phyloP scores from a whole-genome alignment of 2,113 vertebrate genomes.

The Thryonomys swinderianus region DNA sequence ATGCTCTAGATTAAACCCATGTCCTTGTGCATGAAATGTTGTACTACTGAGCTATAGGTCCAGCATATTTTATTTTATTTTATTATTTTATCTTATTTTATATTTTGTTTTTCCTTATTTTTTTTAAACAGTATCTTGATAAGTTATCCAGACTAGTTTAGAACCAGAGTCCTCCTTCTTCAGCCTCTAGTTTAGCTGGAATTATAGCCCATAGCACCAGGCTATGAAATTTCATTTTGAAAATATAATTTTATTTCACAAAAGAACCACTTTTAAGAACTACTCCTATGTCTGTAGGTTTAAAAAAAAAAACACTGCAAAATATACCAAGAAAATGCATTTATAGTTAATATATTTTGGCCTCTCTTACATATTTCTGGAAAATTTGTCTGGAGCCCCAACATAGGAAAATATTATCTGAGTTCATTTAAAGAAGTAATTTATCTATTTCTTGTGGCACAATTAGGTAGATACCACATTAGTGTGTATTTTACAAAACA shows the following conservation, averaged over 20 bases:
- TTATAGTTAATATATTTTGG: not conserved
- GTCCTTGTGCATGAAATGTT: not conserved
- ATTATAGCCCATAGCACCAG: not conserved
- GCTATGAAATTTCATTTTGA: not conserved
- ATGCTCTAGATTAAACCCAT: not conserved
- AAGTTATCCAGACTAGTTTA: not conserved
- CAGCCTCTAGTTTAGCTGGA: not conserved
- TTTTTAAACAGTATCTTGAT: not conserved
- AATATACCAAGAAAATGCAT: not conserved
- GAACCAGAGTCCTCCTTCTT: not conserved
- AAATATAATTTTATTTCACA: not conserved
- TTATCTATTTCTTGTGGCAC: not conserved
- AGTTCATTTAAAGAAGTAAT: not conserved
- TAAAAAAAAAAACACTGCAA: not conserved
- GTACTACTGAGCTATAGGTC: not conserved
- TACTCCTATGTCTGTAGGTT: not conserved
- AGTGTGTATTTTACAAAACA: not conserved
- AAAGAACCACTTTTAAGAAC: not conserved
- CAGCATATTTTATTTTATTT: not conserved
- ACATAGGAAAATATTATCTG: not conserved
- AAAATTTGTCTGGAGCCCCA: not conserved
- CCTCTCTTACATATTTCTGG: not conserved
- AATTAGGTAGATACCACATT: not conserved
- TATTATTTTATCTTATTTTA: not conserved
- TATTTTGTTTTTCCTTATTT: too few relatives aligned